phyloP scores from a whole-genome alignment of 2,113 vertebrate genomes.

The Lota lota region DNA sequence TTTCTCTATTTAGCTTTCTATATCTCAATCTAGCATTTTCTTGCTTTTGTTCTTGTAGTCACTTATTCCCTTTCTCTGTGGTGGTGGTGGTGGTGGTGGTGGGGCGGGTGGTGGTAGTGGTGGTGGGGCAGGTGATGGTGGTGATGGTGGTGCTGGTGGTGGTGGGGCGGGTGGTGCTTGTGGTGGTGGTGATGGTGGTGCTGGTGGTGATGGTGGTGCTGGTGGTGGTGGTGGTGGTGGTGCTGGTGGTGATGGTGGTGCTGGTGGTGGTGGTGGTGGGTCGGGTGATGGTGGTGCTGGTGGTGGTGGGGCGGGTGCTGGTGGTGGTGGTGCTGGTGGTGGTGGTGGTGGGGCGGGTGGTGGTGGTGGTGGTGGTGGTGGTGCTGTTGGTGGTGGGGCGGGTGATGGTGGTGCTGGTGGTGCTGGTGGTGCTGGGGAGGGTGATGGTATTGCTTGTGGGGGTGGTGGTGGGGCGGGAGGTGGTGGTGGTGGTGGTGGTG shows the following conservation, averaged over 20 bases:
- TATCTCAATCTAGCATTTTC: too few species aligned
- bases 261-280: slow-evolving; percentile 14
- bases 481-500: too few species aligned
- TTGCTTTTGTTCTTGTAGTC: too few species aligned
- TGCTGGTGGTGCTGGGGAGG: neutral
- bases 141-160: neutral
- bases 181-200: too few species aligned
- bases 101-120: too few species aligned
- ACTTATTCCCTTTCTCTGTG: too few species aligned
- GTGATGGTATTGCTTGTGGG: neutral
- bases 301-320: neutral
- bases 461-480: neutral
- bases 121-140: too few species aligned
- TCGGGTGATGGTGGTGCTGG: slow-evolving; percentile 19
- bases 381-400: neutral
- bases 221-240: too few species aligned
- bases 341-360: neutral
- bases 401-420: too few species aligned
- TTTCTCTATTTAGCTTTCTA: too few species aligned
- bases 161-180: slow-evolving; percentile 15
- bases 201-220: too few species aligned
- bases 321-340: too few species aligned
- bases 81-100: neutral
- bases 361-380: neutral
- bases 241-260: neutral